Evolutionary conservation across 2,113 vertebrate genomes (phyloP).

Genomic region (Campylorhamphus procurvoides): DNA sequence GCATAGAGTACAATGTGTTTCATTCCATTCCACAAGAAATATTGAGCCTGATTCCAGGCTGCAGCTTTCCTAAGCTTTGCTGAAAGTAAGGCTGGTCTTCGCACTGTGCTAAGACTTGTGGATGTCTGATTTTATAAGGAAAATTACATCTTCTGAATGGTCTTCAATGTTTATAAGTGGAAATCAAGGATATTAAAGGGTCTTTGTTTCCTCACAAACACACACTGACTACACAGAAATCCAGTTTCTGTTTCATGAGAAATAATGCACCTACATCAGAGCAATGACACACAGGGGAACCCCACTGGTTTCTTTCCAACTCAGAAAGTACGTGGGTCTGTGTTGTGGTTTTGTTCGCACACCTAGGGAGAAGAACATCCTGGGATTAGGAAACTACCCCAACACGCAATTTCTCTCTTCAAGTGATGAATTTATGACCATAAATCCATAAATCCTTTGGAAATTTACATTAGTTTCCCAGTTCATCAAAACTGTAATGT

Average conservation of each 20-base stretch:
- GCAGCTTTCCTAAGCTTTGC: neutral
- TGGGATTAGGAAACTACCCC: neutral
- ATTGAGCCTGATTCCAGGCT: neutral
- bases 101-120: neutral
- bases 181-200: neutral
- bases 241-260: neutral
- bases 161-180: neutral
- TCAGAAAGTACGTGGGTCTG: neutral
- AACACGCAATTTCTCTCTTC: neutral
- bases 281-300: rapidly evolving
- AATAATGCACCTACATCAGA: neutral
- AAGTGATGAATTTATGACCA: neutral
- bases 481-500: neutral
- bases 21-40: neutral
- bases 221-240: neutral
- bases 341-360: neutral
- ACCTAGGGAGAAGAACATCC: neutral
- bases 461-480: neutral
- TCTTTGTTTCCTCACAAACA: neutral
- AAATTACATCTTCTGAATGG: neutral
- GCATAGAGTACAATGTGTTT: neutral
- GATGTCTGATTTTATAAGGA: neutral
- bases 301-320: neutral
- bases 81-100: neutral
- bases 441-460: neutral